These are phyloP conservation scores for Noctuana brunneofusca DNA, from an alignment of 2,888 invertebrate species.

Conservation along the genomic window DNA sequence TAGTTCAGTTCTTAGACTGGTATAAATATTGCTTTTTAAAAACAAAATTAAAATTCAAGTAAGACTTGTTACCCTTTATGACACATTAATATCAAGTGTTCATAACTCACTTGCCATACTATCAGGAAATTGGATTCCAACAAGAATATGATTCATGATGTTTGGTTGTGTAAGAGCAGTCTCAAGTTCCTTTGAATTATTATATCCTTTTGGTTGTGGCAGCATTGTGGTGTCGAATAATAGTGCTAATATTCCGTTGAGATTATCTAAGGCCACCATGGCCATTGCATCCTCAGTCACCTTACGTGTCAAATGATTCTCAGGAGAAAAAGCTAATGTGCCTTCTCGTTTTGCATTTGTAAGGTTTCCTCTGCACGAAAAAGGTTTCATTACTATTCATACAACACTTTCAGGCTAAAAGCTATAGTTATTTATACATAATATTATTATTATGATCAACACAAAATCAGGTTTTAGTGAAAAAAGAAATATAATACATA, in stretches of 20 bases:
- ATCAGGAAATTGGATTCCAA: conserved; percentile 75
- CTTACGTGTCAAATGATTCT: conserved; percentile 66
- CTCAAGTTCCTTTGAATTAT: conserved; percentile 65
- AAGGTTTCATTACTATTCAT: not conserved
- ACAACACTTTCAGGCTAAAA: not conserved
- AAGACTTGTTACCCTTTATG: not conserved
- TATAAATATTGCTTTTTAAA: no score
- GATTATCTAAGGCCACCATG: conserved; percentile 68
- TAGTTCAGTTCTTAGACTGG: no score
- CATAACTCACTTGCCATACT: conserved; percentile 68
- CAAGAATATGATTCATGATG: conserved; percentile 71
- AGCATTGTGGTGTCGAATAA: conserved; percentile 64
- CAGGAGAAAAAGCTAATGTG: conserved; percentile 75
- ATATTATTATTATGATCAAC: no score
- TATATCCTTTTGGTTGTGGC: conserved; percentile 70
- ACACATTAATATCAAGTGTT: not conserved
- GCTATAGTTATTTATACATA: not conserved
- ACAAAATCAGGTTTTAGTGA: no score
- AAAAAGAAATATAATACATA: not conserved
- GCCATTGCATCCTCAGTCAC: conserved; percentile 67
- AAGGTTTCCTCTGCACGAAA: conserved; percentile 59
- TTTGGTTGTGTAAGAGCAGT: conserved; percentile 65
- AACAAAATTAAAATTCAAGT: not conserved
- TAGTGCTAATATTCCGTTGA: conserved; percentile 62
- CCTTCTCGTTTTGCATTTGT: conserved; percentile 64